phyloP scores from a whole-genome alignment of 2,888 invertebrate genomes.

The Lasioglossum leucozonium region DNA sequence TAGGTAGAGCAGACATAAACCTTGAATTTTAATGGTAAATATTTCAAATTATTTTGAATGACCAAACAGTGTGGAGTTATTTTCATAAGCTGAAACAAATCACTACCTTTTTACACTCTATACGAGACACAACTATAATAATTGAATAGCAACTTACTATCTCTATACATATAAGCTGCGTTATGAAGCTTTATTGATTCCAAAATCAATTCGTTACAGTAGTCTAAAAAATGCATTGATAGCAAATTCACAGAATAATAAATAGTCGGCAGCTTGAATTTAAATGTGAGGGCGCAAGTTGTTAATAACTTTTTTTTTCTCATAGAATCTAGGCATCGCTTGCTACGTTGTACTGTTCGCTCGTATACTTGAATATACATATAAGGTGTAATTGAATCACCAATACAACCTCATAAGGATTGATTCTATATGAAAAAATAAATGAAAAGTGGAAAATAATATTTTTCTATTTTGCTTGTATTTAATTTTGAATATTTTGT shows the following conservation, averaged over 20 bases:
- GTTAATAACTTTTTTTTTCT: not conserved
- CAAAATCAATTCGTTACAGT: not conserved
- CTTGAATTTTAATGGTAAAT: not conserved
- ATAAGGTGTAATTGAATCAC: not conserved
- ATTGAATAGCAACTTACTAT: not conserved
- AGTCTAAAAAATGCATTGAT: not conserved
- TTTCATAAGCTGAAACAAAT: not conserved
- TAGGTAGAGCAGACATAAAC: not conserved
- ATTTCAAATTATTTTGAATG: not conserved
- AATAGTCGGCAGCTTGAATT: constrained; percentile 1
- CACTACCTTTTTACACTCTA: constrained; percentile 7
- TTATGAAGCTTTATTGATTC: not conserved
- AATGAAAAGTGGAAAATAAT: not conserved
- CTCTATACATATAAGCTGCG: not conserved
- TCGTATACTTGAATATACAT: constrained; percentile 1
- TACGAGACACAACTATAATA: constrained; percentile 3
- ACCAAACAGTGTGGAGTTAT: constrained; percentile 5
- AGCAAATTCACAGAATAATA: not conserved
- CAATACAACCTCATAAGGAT: not conserved
- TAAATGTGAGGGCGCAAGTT: not conserved
- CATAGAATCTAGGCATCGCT: not conserved
- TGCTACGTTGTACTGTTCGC: constrained; percentile 5
- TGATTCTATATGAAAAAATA: not conserved
- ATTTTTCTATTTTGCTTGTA: not conserved
- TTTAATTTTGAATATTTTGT: not conserved